Evolutionary conservation across 2,888 invertebrate genomes (phyloP).

Genomic region (Pristionchus entomophagus): DNA sequence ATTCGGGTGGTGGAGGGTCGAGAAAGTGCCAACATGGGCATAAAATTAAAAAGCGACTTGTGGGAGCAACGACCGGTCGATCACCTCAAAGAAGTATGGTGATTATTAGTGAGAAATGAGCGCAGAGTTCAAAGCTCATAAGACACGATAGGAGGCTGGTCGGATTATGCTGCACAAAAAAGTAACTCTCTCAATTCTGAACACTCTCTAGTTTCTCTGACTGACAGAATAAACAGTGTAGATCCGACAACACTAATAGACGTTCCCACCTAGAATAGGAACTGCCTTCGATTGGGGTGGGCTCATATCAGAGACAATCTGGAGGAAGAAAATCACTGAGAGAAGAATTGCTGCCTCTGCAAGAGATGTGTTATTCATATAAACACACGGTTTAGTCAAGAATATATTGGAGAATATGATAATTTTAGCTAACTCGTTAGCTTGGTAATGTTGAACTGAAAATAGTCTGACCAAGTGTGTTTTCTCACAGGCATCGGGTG

Average conservation of each 20-base stretch:
- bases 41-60: constrained; percentile 57
- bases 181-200: no score
- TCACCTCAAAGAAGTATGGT: constrained; percentile 49
- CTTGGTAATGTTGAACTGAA: no score
- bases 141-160: neutral
- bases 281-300: constrained; percentile 64
- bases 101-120: neutral
- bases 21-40: constrained; percentile 58
- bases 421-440: no score
- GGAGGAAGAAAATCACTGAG: constrained; percentile 66
- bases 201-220: no score
- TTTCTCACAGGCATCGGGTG: constrained; percentile 99
- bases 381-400: no score
- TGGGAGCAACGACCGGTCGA: constrained; percentile 58
- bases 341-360: constrained; percentile 64
- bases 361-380: no score
- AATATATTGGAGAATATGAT: no score
- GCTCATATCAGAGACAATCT: constrained; percentile 64
- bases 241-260: no score
- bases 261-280: constrained; percentile 64
- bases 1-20: constrained; percentile 35
- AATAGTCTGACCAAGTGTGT: no score
- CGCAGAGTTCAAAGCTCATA: neutral
- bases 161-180: no score
- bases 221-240: no score